Evolutionary conservation across 2,113 vertebrate genomes (phyloP).

Genomic region (Aldabrachelys gigantea): DNA sequence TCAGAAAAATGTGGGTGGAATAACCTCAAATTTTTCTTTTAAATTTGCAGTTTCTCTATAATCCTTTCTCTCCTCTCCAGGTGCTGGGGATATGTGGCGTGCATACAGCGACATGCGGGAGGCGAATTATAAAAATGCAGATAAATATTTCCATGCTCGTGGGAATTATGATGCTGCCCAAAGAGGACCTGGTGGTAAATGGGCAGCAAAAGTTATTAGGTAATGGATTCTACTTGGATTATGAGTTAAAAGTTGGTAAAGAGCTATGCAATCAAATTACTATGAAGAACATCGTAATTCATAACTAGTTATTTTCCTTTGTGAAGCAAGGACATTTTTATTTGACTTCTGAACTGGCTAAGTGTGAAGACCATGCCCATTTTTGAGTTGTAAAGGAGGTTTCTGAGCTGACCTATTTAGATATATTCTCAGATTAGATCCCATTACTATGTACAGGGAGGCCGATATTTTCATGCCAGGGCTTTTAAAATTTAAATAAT

Average conservation of each 20-base stretch:
- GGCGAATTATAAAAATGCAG: slow-evolving; percentile 5
- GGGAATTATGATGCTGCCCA: slow-evolving; percentile 64
- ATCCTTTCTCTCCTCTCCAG: slow-evolving; percentile 19
- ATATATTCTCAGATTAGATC: background rate
- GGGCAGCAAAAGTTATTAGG: slow-evolving; percentile 60
- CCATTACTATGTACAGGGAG: background rate
- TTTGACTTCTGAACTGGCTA: accelerated
- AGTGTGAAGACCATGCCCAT: background rate
- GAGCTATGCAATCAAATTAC: background rate
- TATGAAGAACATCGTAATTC: background rate
- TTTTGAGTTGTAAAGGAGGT: background rate
- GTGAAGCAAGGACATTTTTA: background rate
- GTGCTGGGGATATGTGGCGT: slow-evolving; percentile 10
- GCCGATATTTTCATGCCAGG: background rate
- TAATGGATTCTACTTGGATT: background rate
- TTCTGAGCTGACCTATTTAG: background rate
- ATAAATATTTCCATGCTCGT: slow-evolving; percentile 72
- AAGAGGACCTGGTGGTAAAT: slow-evolving; percentile 57
- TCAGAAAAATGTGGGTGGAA: background rate
- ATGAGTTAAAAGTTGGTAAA: background rate
- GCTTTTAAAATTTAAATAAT: background rate
- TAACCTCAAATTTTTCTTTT: background rate
- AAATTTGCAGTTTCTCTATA: background rate
- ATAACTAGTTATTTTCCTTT: background rate
- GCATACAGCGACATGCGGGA: slow-evolving; percentile 48